Evolutionary conservation across 2,113 vertebrate species (phyloP).

Genomic region (Podilymbus podiceps): DNA sequence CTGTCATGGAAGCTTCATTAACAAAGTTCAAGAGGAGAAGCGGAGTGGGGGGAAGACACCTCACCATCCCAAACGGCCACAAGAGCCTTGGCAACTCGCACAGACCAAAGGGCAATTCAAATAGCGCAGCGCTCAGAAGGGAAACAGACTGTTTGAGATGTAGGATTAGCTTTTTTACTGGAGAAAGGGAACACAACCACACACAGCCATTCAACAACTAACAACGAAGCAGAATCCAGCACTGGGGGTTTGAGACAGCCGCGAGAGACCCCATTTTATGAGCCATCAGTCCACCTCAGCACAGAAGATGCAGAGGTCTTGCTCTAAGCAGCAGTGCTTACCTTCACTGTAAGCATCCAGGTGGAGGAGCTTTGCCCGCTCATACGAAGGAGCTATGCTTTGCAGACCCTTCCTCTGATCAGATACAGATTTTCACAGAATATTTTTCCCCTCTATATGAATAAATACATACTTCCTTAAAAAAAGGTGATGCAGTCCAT

Average conservation of each 20-base stretch:
- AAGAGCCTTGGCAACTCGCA: neutral
- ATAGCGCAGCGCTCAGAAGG: neutral
- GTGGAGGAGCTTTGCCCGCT: neutral
- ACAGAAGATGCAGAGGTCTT: neutral
- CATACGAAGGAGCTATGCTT: neutral
- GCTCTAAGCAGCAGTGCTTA: neutral
- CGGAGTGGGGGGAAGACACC: accelerated
- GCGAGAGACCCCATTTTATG: neutral
- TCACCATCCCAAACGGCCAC: neutral
- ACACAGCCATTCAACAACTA: neutral
- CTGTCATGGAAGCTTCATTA: neutral
- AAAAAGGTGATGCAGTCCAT: neutral
- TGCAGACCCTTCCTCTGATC: neutral
- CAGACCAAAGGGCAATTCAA: neutral
- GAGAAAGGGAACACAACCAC: neutral
- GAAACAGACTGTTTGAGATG: accelerated
- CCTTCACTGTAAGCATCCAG: neutral
- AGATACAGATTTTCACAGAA: neutral
- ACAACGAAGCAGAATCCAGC: neutral
- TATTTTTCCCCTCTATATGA: neutral
- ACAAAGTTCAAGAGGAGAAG: neutral
- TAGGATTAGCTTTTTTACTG: neutral
- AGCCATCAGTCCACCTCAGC: neutral
- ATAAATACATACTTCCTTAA: neutral
- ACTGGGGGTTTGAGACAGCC: neutral